Conservation (phyloP, 2,113 vertebrate genomes). For the Campylomormyrus tamandua region DNA sequence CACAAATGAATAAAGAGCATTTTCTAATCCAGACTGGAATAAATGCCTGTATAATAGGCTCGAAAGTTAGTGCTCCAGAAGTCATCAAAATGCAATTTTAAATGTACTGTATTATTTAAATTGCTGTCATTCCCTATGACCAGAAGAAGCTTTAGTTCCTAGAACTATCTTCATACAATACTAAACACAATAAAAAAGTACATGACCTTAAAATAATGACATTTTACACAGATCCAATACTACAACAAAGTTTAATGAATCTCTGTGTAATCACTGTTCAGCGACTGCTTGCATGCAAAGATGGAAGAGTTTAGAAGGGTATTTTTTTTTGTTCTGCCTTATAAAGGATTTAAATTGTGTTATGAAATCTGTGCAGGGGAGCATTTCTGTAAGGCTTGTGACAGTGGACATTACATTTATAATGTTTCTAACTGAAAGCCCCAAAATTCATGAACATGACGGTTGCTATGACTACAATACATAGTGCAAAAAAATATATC, state of each 20-base stretch:
- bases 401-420: neutral
- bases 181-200: neutral
- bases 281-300: neutral
- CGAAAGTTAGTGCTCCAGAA: neutral
- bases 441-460: neutral
- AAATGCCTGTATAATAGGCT: neutral
- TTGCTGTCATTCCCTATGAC: neutral
- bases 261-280: neutral
- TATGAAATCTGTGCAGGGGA: neutral
- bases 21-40: neutral
- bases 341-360: neutral
- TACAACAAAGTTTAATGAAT: neutral
- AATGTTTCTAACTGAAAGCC: conserved; percentile 12
- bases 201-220: neutral
- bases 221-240: neutral
- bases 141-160: neutral
- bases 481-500: neutral
- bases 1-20: neutral
- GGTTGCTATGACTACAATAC: conserved; percentile 18
- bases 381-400: neutral
- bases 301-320: neutral
- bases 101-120: neutral
- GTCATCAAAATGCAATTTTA: neutral
- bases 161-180: neutral
- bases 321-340: neutral